Conservation (phyloP, 2,113 vertebrate genomes). For the Gallinago media region DNA sequence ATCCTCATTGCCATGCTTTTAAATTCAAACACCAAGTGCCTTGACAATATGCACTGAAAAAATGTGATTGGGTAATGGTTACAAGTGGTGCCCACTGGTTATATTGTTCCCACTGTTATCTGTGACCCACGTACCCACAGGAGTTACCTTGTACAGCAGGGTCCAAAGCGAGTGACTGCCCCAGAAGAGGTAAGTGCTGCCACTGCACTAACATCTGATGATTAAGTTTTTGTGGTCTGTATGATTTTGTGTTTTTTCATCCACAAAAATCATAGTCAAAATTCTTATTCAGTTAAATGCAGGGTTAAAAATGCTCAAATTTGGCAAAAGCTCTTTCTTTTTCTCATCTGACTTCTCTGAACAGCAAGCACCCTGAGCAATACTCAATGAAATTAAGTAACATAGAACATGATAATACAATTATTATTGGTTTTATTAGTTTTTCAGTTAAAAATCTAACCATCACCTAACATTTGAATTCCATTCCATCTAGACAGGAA, state of each 20-base stretch:
- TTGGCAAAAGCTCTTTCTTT: not conserved
- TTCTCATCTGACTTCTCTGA: not conserved
- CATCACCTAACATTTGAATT: not conserved
- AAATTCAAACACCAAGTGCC: not conserved
- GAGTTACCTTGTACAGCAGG: not conserved
- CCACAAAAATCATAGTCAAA: not conserved
- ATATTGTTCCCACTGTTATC: too few relatives aligned
- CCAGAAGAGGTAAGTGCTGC: not conserved
- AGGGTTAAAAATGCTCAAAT: not conserved
- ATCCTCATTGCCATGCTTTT: not conserved
- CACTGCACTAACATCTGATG: not conserved
- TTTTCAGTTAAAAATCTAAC: not conserved
- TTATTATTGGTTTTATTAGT: not conserved
- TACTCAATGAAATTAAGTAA: not conserved
- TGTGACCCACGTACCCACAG: not conserved
- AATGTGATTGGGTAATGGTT: not conserved
- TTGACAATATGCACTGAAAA: not conserved
- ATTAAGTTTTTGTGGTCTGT: not conserved
- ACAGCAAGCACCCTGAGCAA: not conserved
- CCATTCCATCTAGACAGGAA: not conserved
- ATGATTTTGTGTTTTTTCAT: not conserved
- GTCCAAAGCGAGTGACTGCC: not conserved
- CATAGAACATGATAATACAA: not conserved
- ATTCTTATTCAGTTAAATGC: not conserved
- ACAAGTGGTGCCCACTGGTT: not conserved